Conservation (phyloP, 2,888 invertebrate species). For the Hemithea aestivaria region DNA sequence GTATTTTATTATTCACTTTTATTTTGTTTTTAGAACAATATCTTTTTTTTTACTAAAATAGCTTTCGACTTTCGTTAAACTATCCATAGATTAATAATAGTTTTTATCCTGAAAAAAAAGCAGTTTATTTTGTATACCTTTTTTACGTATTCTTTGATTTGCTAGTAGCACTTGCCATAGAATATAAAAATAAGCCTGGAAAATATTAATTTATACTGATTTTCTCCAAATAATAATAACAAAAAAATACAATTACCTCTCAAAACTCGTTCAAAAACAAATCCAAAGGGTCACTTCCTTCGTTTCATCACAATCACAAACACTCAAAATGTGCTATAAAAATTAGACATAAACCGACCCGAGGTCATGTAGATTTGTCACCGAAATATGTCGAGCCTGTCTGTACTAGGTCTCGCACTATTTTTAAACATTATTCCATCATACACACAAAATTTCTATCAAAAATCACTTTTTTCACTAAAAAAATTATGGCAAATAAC, state of each 20-base stretch:
- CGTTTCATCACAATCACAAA: conserved; percentile 44
- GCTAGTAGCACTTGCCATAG: too few relatives aligned
- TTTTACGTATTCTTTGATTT: too few relatives aligned
- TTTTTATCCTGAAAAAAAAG: too few relatives aligned
- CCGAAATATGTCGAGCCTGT: conserved; percentile 49
- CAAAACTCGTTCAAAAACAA: conserved; percentile 3
- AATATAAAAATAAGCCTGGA: too few relatives aligned
- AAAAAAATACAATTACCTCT: neutral
- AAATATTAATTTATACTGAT: too few relatives aligned
- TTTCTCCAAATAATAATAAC: neutral
- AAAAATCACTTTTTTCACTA: conserved; percentile 23
- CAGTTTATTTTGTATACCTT: too few relatives aligned
- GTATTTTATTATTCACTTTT: too few relatives aligned
- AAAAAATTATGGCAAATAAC: conserved; percentile 19
- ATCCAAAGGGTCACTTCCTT: conserved; percentile 35
- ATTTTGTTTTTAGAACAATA: too few relatives aligned
- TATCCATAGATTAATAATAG: too few relatives aligned
- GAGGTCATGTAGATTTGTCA: conserved; percentile 52
- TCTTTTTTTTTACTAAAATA: too few relatives aligned
- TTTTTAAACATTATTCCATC: conserved; percentile 53
- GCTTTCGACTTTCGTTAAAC: too few relatives aligned
- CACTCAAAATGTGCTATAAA: conserved; percentile 28
- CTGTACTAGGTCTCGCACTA: conserved; percentile 44
- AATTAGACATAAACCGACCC: conserved; percentile 28
- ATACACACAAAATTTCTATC: conserved; percentile 14